Conservation (phyloP, 2,797 vertebrate species). For the Heteromormyrus szaboi region DNA sequence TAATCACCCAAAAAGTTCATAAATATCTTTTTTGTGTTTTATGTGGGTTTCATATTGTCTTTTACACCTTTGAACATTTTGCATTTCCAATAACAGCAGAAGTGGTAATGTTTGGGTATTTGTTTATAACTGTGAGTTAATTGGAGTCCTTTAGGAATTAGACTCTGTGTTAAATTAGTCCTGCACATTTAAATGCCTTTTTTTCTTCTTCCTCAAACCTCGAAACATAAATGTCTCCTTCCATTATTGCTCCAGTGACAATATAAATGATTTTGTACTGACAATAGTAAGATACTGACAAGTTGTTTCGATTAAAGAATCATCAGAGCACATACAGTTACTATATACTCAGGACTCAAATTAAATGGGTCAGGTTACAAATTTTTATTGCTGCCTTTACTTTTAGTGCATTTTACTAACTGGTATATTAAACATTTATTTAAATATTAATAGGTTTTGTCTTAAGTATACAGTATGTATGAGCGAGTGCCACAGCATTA, state of each 20-base stretch:
- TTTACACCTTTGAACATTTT: background rate
- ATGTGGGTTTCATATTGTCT: background rate
- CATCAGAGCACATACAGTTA: background rate
- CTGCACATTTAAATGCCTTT: background rate
- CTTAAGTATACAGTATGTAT: background rate
- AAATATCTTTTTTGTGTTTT: background rate
- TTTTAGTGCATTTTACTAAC: background rate
- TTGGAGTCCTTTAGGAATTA: background rate
- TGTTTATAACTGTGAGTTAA: background rate
- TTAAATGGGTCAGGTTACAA: background rate
- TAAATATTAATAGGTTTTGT: background rate
- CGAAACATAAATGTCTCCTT: background rate
- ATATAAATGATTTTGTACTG: background rate
- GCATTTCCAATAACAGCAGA: background rate
- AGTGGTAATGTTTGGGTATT: background rate
- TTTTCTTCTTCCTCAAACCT: background rate
- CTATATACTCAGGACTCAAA: background rate
- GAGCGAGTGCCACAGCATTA: background rate
- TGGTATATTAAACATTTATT: background rate
- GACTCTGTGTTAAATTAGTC: background rate
- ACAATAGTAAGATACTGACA: background rate
- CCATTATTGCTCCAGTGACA: background rate
- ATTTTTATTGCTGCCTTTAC: background rate
- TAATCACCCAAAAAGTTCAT: background rate
- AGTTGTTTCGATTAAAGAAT: background rate